A percentile compares a stretch with the other conserved stretches of the same genome.
Evolutionary conservation across 2,797 vertebrate genomes (phyloP).

Genomic region (Phylloscopus collybita): DNA sequence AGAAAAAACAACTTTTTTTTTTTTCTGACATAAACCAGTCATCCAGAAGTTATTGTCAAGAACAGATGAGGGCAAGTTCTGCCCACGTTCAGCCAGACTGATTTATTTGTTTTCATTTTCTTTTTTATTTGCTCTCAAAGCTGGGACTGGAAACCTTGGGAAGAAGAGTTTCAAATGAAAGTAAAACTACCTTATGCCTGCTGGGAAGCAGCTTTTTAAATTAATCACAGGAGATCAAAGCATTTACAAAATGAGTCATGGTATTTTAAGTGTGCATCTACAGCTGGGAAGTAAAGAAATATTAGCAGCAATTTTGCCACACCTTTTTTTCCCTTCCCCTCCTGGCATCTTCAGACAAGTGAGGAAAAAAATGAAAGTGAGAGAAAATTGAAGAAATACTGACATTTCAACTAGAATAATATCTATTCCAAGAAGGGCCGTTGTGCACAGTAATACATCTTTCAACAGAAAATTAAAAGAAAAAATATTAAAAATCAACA

Average conservation of each 20-base stretch:
- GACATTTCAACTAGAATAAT: neutral
- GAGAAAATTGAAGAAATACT: neutral
- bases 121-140: neutral
- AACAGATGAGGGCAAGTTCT: neutral
- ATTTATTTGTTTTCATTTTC: neutral
- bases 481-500: neutral
- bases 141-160: neutral
- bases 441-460: neutral
- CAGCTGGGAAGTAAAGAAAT: neutral
- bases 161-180: slow-evolving; percentile 18
- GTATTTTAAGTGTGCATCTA: neutral
- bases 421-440: neutral
- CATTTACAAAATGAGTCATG: slow-evolving; percentile 14
- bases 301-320: slow-evolving; percentile 4
- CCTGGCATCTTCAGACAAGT: neutral
- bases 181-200: neutral
- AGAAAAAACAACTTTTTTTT: fast-evolving
- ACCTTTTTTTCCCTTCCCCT: neutral
- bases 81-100: neutral
- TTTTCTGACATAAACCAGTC: neutral
- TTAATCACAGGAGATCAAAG: slow-evolving; percentile 41
- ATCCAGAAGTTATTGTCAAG: neutral
- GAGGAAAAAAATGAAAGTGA: neutral
- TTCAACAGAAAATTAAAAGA: neutral
- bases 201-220: slow-evolving; percentile 13